phyloP scores from a whole-genome alignment of 1,140 invertebrate species.

The Atopsyche davidsoni region DNA sequence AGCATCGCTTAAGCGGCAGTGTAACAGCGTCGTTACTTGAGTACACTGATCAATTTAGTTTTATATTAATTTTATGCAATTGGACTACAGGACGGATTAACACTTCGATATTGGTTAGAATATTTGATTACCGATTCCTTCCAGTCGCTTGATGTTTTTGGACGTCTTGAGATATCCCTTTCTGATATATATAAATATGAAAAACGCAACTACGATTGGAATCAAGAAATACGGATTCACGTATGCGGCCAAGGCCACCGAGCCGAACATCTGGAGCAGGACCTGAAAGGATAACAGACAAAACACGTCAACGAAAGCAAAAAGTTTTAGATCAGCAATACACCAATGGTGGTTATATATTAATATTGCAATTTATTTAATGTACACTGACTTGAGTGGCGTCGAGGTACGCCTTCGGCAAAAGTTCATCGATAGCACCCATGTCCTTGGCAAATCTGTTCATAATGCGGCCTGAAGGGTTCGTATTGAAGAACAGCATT shows the following conservation, averaged over 20 bases:
- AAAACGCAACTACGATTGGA: conserved; percentile 54
- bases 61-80: too few relatives aligned
- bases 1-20: too few relatives aligned
- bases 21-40: too few relatives aligned
- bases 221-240: conserved; percentile 62
- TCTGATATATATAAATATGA: conserved; percentile 60
- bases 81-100: too few relatives aligned
- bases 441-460: conserved; percentile 76
- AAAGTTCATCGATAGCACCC: conserved; percentile 72
- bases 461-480: conserved; percentile 64
- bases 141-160: conserved; percentile 72
- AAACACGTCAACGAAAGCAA: too few relatives aligned
- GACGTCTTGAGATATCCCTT: conserved; percentile 68
- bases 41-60: too few relatives aligned
- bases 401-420: conserved; percentile 69
- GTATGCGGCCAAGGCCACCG: conserved; percentile 53
- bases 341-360: too few relatives aligned
- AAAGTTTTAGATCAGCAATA: too few relatives aligned
- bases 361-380: background rate
- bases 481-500: conserved; percentile 69
- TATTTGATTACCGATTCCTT: conserved; percentile 65
- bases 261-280: conserved; percentile 46
- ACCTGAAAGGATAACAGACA: conserved; percentile 55
- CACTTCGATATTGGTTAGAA: too few relatives aligned
- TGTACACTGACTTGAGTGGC: conserved; percentile 49